Conservation (phyloP, 2,797 vertebrate species). For the Halcyon badia region DNA sequence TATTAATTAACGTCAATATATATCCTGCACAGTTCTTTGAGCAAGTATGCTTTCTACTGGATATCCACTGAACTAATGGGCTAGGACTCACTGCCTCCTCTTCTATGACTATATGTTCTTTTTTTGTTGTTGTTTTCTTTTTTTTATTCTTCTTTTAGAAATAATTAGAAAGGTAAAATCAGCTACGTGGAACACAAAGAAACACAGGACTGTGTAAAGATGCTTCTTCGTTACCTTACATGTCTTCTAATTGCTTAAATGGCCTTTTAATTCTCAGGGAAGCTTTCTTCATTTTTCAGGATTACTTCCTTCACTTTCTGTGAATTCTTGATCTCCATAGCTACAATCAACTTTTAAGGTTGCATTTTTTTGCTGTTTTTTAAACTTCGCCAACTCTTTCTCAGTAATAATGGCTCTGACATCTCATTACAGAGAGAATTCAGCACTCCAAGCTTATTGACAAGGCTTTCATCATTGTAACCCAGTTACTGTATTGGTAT, state of each 20-base stretch:
- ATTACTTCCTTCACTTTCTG: neutral
- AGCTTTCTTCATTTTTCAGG: neutral
- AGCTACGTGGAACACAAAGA: neutral
- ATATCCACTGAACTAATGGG: neutral
- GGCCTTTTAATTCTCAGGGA: neutral
- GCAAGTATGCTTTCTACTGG: neutral
- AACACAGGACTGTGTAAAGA: neutral
- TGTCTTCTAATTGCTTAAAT: neutral
- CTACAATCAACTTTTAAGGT: neutral
- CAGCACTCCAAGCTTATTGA: neutral
- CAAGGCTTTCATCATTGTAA: neutral
- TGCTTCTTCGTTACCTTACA: neutral
- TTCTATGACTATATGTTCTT: neutral
- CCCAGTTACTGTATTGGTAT: neutral
- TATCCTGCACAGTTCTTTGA: neutral
- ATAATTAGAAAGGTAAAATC: neutral
- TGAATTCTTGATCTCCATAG: neutral
- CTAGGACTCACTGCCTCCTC: neutral
- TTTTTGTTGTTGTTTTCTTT: fast-evolving
- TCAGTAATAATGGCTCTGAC: neutral
- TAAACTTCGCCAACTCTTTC: neutral
- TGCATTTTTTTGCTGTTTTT: neutral
- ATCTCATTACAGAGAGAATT: neutral
- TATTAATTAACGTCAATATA: neutral
- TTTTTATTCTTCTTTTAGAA: neutral